Evolutionary conservation across 2,797 vertebrate species (phyloP), one percentile per base, ranked within the genome.

Genomic region (Enteromius treurensis): DNA sequence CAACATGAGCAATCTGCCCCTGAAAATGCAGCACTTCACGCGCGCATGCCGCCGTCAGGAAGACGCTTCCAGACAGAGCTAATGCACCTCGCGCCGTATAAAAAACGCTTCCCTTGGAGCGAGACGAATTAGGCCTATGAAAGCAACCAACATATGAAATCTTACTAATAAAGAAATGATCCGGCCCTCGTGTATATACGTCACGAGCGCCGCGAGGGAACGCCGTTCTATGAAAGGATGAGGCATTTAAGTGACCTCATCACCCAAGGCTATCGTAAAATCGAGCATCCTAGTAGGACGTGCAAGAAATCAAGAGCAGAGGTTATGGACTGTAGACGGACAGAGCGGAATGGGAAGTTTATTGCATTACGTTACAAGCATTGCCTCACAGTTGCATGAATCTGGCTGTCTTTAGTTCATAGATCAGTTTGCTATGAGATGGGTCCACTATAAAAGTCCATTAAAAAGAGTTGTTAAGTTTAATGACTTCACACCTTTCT

Each of bases 321-420:
- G 78, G 64, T 81, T 47, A 86, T 40, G 47, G 70, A 85, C 77
- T 85, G 37, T 42, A 67, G 68, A n/a, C 29, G 26, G 19, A n/a
- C 58, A 60, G 68, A 29, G 7, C 49, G 45, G 11, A 53, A 34
- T 3, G 14, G 21, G 65, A 55, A 2, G 79, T 65, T 82, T 76
- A 82, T 75, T 13, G 29, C 42, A 65, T 75, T 19, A 51, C 42
- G 58, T 75, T 75, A 26, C 6, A 55, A 49, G 55, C 62, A 60
- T 89, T 87, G 89, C 91, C 49, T 77, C 79, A 73, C 45, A 71
- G 55, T 71, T 11, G 40, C 40, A 11, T 65, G 82, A 77, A 2
- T 55, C 81, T 10, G 2, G 34, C 67, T 67, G 80, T 79, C 47
- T 75, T 75, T 40, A 0, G 47, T 58, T 64, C 29, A 7, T 82